These are phyloP conservation scores for Ctenodactylus gundi DNA, from an alignment of 2,113 vertebrate genomes.

Conservation along the genomic window DNA sequence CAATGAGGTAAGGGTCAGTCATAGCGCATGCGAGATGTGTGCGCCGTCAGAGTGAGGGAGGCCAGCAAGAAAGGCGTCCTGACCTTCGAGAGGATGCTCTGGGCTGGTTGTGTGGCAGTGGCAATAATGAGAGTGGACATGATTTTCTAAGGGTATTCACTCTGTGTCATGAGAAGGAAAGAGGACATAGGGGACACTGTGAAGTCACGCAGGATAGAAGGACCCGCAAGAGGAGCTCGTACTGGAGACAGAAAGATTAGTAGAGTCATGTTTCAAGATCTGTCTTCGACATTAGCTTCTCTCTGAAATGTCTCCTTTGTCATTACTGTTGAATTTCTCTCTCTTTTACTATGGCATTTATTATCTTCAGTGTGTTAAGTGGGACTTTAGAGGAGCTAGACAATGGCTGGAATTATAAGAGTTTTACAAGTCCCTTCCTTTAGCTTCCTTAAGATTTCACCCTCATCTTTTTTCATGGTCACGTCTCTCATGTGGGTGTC, in stretches of 20 bases:
- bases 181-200: neutral
- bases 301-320: neutral
- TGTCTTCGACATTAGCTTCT: neutral
- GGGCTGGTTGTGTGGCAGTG: neutral
- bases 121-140: rapidly evolving
- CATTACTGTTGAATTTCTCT: neutral
- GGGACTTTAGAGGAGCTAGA: neutral
- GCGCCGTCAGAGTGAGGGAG: neutral
- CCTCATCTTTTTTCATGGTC: neutral
- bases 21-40: rapidly evolving
- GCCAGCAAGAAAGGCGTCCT: neutral
- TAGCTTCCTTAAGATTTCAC: neutral
- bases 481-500: neutral
- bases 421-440: rapidly evolving
- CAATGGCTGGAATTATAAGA: neutral
- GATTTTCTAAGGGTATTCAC: neutral
- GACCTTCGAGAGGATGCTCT: neutral
- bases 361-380: neutral
- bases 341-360: neutral
- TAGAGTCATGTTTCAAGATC: neutral
- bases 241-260: neutral
- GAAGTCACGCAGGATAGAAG: neutral
- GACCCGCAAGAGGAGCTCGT: neutral
- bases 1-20: neutral
- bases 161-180: neutral